phyloP scores from a whole-genome alignment of 2,113 vertebrate genomes.

The Meles meles region DNA sequence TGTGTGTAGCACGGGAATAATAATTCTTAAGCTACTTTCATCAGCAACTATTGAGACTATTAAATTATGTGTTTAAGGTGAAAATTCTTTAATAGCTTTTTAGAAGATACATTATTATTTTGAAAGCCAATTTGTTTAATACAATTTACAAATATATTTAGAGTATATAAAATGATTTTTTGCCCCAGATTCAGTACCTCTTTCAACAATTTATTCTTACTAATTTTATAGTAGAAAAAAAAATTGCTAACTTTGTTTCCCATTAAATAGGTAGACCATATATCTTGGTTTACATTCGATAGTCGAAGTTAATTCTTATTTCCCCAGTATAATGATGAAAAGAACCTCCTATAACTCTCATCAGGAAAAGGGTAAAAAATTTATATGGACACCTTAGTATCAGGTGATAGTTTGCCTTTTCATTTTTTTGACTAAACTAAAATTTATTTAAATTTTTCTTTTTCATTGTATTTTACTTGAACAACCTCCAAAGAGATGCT shows the following conservation, averaged over 20 bases:
- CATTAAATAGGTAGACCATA: neutral
- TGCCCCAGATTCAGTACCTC: neutral
- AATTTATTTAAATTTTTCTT: neutral
- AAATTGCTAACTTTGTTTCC: neutral
- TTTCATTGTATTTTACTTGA: constrained; percentile 66
- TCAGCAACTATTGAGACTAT: neutral
- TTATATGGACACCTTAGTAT: neutral
- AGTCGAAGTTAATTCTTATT: neutral
- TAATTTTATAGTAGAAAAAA: neutral
- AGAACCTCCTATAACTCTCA: neutral
- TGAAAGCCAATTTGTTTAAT: neutral
- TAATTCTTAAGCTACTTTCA: neutral
- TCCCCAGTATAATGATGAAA: neutral
- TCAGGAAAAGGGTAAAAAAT: neutral
- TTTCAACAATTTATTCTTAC: constrained; percentile 1
- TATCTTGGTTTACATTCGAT: neutral
- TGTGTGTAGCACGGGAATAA: neutral
- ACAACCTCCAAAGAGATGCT: constrained; percentile 14
- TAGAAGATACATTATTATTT: neutral
- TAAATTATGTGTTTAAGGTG: neutral
- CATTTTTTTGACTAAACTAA: neutral
- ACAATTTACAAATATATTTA: neutral
- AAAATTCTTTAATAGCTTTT: neutral
- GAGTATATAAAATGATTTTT: neutral
- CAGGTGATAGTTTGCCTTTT: neutral